Evolutionary conservation across 1,140 invertebrate genomes (phyloP).

Genomic region (Aphelinus certus): DNA sequence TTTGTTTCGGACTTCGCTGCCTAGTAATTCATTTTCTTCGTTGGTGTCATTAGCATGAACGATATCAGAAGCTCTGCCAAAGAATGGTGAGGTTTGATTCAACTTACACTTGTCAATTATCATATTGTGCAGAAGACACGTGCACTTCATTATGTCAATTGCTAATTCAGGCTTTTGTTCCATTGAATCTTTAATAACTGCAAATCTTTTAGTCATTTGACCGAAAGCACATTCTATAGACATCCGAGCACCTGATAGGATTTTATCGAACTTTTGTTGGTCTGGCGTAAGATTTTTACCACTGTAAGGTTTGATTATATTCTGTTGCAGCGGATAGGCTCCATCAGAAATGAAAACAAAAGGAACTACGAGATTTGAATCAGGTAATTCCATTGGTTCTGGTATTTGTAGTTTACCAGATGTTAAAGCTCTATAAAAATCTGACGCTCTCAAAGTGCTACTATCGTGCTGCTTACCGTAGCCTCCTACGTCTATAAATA

Average conservation of each 20-base stretch:
- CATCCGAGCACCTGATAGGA: background rate
- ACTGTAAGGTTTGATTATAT: background rate
- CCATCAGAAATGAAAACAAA: background rate
- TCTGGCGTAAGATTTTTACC: background rate
- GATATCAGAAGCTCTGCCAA: no score
- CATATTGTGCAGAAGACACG: no score
- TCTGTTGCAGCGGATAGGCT: background rate
- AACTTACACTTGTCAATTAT: no score
- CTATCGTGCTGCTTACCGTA: constrained; percentile 60
- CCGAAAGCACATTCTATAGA: background rate
- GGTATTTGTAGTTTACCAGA: background rate
- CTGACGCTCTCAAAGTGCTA: constrained; percentile 14
- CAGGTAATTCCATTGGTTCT: background rate
- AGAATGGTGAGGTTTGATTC: no score
- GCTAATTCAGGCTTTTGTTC: no score
- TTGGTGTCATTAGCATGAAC: no score
- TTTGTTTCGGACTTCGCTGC: no score
- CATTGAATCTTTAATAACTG: background rate
- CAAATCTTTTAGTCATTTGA: background rate
- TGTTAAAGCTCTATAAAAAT: background rate
- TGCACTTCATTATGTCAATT: no score
- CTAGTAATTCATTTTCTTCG: no score
- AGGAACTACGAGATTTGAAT: no score
- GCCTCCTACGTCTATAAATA: constrained; percentile 61
- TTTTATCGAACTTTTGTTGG: background rate